Evolutionary conservation across 1,140 invertebrate genomes (phyloP), one percentile per base, ranked within the genome.

Genomic region (Holcopasites calliopsidis): DNA sequence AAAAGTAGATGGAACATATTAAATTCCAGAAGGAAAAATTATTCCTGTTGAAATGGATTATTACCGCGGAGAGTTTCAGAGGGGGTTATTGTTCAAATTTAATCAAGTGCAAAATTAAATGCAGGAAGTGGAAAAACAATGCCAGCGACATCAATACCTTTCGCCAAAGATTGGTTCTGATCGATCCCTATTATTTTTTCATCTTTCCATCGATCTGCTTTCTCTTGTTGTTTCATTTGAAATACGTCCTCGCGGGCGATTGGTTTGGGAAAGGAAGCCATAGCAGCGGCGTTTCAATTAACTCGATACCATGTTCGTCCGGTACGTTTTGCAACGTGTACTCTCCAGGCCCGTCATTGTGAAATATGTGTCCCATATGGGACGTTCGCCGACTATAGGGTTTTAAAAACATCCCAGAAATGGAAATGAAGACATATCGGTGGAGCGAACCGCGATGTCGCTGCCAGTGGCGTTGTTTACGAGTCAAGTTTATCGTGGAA

Each of bases 321-420:
- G 72, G 61, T 58, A 75, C 80, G 81, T 83, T 83, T 76, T 66
- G 52, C 76, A 79, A 70, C 54, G 66, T 71, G 61, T 79, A 68
- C 77, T 72, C 69, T 62, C n/a, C n/a, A n/a, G 66, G 33, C 31
- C 77, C 76, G 80, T 84, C 85, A 87, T 87, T 77, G 77, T 87
- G 82, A 90, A 85, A 86, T 90, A 88, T 87, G 85, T 82, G 82
- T 86, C 88, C 88, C 87, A 80, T 70, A 87, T 85, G 88, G 83
- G 82, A 86, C 82, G 79, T 88, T 87, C 74, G 62, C 88, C 80
- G 83, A 66, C 73, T 80, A 86, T 80, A 80, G 80, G 66, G 77
- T 72, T 84, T 83, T 83, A 76, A 87, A 85, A 88, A 83, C 83
- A 85, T 82, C 79, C 81, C 76, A 83, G 77, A 84, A 84, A 80